Evolutionary conservation across 2,888 invertebrate genomes (phyloP).

Genomic region (Julus scanicus): DNA sequence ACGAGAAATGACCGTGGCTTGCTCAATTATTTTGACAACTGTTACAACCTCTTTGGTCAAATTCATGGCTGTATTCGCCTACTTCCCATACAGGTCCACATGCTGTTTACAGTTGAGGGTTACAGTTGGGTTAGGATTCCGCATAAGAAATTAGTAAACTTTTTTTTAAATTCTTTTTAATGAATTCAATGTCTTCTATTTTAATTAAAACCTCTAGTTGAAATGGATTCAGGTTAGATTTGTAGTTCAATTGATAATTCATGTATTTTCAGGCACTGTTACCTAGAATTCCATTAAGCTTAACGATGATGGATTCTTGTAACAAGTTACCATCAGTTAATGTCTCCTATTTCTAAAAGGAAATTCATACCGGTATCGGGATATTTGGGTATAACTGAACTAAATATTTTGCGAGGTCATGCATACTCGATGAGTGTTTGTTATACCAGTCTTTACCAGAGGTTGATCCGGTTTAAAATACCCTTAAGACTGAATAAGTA

Average conservation of each 20-base stretch:
- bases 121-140: not conserved
- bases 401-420: conserved; percentile 27
- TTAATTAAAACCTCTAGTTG: not conserved
- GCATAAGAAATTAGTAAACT: not conserved
- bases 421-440: not conserved
- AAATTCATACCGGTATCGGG: not conserved
- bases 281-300: not conserved
- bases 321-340: conserved; percentile 29
- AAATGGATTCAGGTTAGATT: not conserved
- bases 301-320: conserved; percentile 12
- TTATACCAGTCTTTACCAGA: not conserved
- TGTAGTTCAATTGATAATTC: not conserved
- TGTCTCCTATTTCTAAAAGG: not conserved
- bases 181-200: not conserved
- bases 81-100: not conserved
- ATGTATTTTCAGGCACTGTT: conserved; percentile 1
- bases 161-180: not conserved
- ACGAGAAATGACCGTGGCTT: not conserved
- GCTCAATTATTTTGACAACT: not conserved
- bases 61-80: not conserved
- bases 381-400: conserved; percentile 12
- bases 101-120: not conserved
- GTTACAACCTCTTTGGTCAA: not conserved
- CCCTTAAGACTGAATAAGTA: conserved; percentile 16
- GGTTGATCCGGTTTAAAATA: conserved; percentile 26